Conservation (phyloP, 2,113 vertebrate genomes). For the Pseudonaja textilis region DNA sequence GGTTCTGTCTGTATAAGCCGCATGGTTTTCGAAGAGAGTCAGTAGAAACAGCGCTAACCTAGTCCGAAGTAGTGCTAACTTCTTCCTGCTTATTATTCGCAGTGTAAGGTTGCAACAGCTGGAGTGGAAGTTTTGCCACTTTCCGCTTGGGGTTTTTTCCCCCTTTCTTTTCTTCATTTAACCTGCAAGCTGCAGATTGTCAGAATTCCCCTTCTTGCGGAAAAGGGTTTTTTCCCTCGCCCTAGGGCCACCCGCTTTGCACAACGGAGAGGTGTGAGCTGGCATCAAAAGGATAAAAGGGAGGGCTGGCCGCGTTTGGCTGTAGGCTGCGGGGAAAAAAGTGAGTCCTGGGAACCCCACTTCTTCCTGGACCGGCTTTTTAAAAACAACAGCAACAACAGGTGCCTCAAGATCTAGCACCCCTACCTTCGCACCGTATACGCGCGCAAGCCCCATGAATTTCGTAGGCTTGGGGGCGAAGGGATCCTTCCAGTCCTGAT, state of each 20-base stretch:
- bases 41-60: neutral
- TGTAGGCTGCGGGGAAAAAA: neutral
- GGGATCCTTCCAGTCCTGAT: neutral
- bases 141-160: neutral
- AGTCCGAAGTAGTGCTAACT: neutral
- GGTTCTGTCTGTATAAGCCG: neutral
- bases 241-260: neutral
- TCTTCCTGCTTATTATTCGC: neutral
- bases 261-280: constrained; percentile 30
- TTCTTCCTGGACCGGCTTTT: neutral
- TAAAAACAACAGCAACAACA: neutral
- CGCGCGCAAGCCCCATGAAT: neutral
- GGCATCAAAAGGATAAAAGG: constrained; percentile 29
- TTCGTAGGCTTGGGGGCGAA: neutral
- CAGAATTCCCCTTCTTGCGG: neutral
- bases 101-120: neutral
- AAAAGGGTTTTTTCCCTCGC: neutral
- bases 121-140: neutral
- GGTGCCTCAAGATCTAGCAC: neutral
- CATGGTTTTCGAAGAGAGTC: neutral
- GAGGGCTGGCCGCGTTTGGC: neutral
- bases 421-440: neutral
- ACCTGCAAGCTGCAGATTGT: neutral
- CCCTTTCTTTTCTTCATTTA: too few species aligned
- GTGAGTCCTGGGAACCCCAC: neutral